Evolutionary conservation across 1,140 invertebrate genomes (phyloP).

Genomic region (Babylonia areolata): DNA sequence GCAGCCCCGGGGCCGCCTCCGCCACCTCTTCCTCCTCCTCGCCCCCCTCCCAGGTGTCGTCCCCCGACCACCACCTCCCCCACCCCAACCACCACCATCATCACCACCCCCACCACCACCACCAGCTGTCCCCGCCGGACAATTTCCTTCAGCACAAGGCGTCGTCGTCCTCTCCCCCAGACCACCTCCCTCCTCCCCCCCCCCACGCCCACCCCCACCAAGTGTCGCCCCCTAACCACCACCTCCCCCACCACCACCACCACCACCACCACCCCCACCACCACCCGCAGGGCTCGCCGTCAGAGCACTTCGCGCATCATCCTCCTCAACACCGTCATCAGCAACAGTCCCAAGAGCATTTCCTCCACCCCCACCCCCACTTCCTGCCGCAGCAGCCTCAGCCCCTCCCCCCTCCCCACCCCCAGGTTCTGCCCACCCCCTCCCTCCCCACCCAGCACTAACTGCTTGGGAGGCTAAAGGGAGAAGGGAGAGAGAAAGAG

Average conservation of each 20-base stretch:
- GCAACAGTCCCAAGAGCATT: neutral
- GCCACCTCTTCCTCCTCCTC: neutral
- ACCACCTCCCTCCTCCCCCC: neutral
- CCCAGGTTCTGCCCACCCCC: neutral
- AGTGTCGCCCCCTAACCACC: neutral
- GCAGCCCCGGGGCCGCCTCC: neutral
- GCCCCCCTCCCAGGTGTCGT: constrained; percentile 19
- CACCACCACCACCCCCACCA: neutral
- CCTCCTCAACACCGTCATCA: neutral
- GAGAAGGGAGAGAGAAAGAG: too few relatives aligned
- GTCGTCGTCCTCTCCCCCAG: neutral
- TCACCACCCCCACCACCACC: neutral
- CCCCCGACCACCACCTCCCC: neutral
- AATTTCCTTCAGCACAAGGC: too few relatives aligned
- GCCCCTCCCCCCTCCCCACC: neutral
- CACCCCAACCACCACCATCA: neutral
- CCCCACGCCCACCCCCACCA: neutral
- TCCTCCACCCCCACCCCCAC: neutral
- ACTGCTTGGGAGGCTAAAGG: neutral
- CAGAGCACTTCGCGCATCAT: neutral
- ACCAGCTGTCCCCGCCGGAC: too few relatives aligned
- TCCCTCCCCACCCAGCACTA: constrained; percentile 29
- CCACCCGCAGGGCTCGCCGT: neutral
- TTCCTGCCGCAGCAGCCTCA: neutral
- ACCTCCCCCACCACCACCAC: neutral